Percentiles rank a stretch among this genome's conserved stretches.
These are phyloP conservation scores for Thaleichthys pacificus DNA, from an alignment of 2,797 vertebrate species.

Conservation along the genomic window DNA sequence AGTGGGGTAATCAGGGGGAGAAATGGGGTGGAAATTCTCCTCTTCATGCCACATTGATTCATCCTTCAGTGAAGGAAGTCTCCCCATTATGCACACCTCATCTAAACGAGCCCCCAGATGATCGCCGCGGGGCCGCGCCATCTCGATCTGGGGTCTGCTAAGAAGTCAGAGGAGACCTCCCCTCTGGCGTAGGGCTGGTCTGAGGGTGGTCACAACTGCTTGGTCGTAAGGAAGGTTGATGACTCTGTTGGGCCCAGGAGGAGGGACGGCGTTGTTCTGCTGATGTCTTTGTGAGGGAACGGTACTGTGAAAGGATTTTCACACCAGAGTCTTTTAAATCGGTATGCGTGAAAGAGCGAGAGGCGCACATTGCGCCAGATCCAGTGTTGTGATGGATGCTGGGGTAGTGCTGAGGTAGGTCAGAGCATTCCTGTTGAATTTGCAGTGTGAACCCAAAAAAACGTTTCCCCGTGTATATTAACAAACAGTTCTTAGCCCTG, in stretches of 20 bases:
- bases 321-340: neutral
- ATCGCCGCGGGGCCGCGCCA: conserved; percentile 43
- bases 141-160: conserved; percentile 61
- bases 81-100: conserved; percentile 77
- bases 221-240: conserved; percentile 50
- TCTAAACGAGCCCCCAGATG: conserved; percentile 66
- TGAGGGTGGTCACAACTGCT: conserved; percentile 39
- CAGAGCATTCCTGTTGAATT: neutral
- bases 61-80: conserved; percentile 80
- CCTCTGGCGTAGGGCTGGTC: conserved; percentile 54
- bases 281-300: conserved; percentile 14
- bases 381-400: neutral
- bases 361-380: too few relatives aligned
- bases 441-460: neutral
- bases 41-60: conserved; percentile 84
- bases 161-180: conserved; percentile 53
- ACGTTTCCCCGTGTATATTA: conserved; percentile 54
- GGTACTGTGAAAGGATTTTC: neutral
- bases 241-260: conserved; percentile 28
- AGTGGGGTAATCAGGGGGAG: conserved; percentile 79
- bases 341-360: neutral
- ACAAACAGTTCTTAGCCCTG: conserved; percentile 48
- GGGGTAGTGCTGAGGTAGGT: too few relatives aligned
- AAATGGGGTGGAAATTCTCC: conserved; percentile 84
- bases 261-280: conserved; percentile 17